Evolutionary conservation across 2,888 invertebrate genomes (phyloP).

Genomic region (Ditula angustiorana): DNA sequence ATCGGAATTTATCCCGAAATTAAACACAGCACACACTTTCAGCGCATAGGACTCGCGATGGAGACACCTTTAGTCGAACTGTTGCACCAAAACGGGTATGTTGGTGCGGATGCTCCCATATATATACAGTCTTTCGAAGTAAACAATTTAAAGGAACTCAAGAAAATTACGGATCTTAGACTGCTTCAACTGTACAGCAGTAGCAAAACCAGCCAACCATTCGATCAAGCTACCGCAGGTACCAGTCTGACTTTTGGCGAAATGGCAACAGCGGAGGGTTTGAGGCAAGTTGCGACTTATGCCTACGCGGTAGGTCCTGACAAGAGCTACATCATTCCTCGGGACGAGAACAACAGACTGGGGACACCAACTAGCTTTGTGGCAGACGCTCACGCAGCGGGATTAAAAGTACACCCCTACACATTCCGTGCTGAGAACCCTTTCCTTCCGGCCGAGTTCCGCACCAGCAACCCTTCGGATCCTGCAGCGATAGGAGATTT

Average conservation of each 20-base stretch:
- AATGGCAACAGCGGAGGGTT: constrained; percentile 73
- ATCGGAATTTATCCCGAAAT: constrained; percentile 78
- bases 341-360: constrained; percentile 59
- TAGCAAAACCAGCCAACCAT: constrained; percentile 56
- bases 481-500: constrained; percentile 62
- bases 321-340: constrained; percentile 71
- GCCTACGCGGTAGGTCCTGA: constrained; percentile 77
- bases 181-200: constrained; percentile 67
- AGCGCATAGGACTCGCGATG: constrained; percentile 67
- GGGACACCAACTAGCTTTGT: constrained; percentile 68
- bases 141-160: constrained; percentile 70
- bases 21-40: constrained; percentile 73
- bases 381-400: constrained; percentile 67
- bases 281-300: constrained; percentile 70
- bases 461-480: constrained; percentile 54
- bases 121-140: constrained; percentile 80
- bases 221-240: constrained; percentile 62
- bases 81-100: constrained; percentile 70
- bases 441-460: constrained; percentile 69
- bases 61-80: constrained; percentile 67
- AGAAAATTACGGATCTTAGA: constrained; percentile 65
- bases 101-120: constrained; percentile 61
- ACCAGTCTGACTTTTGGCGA: constrained; percentile 67
- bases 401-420: constrained; percentile 75
- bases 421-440: constrained; percentile 75